Evolutionary conservation across 2,888 invertebrate species (phyloP).

Genomic region (Drosophila percnosoma): DNA sequence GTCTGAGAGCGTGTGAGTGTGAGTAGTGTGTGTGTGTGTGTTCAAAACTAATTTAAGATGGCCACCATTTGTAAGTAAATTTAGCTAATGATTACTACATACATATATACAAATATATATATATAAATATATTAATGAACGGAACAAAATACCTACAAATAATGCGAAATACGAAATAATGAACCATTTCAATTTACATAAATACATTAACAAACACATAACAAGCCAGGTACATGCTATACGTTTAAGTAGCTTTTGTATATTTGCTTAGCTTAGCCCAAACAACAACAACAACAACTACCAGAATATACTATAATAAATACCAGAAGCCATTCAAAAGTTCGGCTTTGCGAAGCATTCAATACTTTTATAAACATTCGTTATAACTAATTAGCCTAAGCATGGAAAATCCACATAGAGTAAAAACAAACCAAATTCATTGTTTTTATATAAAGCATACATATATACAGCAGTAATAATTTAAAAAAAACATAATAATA

Average conservation of each 20-base stretch:
- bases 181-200: slow-evolving; percentile 60
- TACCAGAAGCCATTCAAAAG: slow-evolving; percentile 33
- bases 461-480: slow-evolving; percentile 23
- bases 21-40: slow-evolving; percentile 9
- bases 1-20: slow-evolving; percentile 20
- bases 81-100: slow-evolving; percentile 59
- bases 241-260: slow-evolving; percentile 78
- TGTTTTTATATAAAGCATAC: slow-evolving; percentile 62
- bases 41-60: slow-evolving; percentile 63
- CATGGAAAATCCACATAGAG: slow-evolving; percentile 27
- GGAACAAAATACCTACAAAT: slow-evolving; percentile 60
- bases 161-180: slow-evolving; percentile 31
- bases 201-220: slow-evolving; percentile 24
- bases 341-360: slow-evolving; percentile 52
- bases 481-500: not conserved
- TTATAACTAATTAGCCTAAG: slow-evolving; percentile 43
- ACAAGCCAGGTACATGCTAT: slow-evolving; percentile 58
- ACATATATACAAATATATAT: not conserved
- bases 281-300: slow-evolving; percentile 21
- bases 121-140: slow-evolving; percentile 43
- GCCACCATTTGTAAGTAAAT: slow-evolving; percentile 74
- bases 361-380: slow-evolving; percentile 68
- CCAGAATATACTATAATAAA: slow-evolving; percentile 5
- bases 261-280: slow-evolving; percentile 76
- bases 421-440: slow-evolving; percentile 35